phyloP scores from a whole-genome alignment of 2,797 vertebrate species.

The Amblyraja radiata region DNA sequence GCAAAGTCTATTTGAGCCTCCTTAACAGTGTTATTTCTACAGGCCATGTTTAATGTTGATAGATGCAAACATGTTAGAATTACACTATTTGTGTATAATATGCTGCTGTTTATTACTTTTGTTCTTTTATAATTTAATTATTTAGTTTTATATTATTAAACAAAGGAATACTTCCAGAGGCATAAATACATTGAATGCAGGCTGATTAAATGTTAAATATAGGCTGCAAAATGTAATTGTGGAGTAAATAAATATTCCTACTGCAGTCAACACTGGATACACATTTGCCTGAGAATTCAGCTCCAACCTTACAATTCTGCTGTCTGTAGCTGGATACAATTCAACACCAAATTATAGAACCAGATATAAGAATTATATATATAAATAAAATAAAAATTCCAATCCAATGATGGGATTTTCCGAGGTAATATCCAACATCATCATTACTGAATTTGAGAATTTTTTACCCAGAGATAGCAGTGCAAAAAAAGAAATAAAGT shows the following conservation, averaged over 20 bases:
- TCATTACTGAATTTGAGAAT: not conserved
- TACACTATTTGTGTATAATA: not conserved
- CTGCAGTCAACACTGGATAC: not conserved
- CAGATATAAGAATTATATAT: not conserved
- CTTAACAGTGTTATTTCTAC: not conserved
- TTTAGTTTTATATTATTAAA: not conserved
- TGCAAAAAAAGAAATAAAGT: not conserved
- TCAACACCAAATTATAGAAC: not conserved
- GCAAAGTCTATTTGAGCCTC: conserved; percentile 3
- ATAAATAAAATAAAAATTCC: not conserved
- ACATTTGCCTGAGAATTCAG: not conserved
- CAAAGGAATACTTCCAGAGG: not conserved
- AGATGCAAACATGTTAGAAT: conserved; percentile 25
- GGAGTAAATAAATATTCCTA: not conserved
- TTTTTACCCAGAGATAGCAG: not conserved
- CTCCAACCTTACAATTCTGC: not conserved
- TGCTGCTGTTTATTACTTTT: not conserved
- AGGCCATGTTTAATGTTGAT: conserved; percentile 9
- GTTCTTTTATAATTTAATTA: not conserved
- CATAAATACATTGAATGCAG: not conserved
- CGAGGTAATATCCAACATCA: not conserved
- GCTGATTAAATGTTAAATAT: not conserved
- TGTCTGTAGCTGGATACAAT: not conserved
- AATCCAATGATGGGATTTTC: not conserved
- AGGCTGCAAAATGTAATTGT: not conserved